These are phyloP conservation scores for Varanus salvator DNA, from an alignment of 2,113 vertebrate genomes.

Conservation along the genomic window DNA sequence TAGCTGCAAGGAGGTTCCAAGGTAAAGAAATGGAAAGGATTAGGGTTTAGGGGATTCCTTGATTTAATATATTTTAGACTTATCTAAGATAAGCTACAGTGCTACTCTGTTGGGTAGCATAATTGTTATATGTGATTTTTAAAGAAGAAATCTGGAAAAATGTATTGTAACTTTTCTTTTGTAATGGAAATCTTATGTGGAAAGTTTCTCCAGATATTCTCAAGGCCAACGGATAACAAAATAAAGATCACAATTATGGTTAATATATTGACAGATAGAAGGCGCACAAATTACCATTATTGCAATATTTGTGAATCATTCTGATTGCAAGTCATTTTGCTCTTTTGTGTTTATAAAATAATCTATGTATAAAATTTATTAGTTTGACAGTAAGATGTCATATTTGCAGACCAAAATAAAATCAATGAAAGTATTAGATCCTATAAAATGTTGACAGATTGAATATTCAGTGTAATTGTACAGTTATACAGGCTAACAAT, in stretches of 20 bases:
- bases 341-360: slow-evolving; percentile 36
- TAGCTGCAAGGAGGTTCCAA: not conserved
- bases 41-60: not conserved
- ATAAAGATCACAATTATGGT: not conserved
- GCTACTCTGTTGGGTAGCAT: too few species aligned
- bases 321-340: slow-evolving; percentile 48
- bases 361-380: slow-evolving; percentile 42
- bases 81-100: too few species aligned
- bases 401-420: slow-evolving; percentile 46
- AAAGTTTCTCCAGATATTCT: not conserved
- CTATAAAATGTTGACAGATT: slow-evolving; percentile 22
- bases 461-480: slow-evolving; percentile 62
- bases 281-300: not conserved
- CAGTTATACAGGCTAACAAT: slow-evolving; percentile 66
- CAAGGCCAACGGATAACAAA: not conserved
- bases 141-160: not conserved
- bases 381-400: slow-evolving; percentile 39
- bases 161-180: not conserved
- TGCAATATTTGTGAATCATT: slow-evolving; percentile 41
- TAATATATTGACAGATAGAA: not conserved
- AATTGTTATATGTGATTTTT: not conserved
- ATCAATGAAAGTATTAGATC: slow-evolving; percentile 37
- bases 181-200: not conserved
- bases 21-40: not conserved
- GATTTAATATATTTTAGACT: not conserved